Evolutionary conservation across 2,888 invertebrate species (phyloP).

Genomic region (Aplocera efformata): DNA sequence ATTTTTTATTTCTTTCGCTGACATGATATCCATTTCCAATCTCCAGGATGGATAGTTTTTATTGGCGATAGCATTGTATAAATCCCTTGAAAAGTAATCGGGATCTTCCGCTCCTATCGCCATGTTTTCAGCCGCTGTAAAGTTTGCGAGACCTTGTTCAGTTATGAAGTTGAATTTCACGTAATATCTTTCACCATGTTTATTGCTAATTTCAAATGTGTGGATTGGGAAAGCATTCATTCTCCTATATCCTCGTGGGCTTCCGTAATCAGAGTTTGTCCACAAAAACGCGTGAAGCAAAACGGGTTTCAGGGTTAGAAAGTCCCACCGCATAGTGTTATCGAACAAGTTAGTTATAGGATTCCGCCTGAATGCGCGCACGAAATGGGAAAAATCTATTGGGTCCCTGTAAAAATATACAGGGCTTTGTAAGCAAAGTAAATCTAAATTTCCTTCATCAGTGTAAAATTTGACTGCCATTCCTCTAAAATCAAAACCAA

Average conservation of each 20-base stretch:
- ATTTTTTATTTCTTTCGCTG: conserved; percentile 38
- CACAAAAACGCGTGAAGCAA: conserved; percentile 87
- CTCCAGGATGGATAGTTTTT: conserved; percentile 48
- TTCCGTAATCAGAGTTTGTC: conserved; percentile 91
- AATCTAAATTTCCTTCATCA: conserved; percentile 92
- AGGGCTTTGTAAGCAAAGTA: conserved; percentile 91
- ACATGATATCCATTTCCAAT: conserved; percentile 55
- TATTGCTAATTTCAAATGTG: conserved; percentile 92
- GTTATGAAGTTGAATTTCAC: conserved; percentile 95
- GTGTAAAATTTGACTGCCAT: conserved; percentile 95
- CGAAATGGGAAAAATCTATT: conserved; percentile 89
- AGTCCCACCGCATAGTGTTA: conserved; percentile 93
- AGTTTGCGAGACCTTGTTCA: conserved; percentile 89
- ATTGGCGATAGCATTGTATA: conserved; percentile 72
- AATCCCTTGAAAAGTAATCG: conserved; percentile 89
- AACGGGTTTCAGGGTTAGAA: conserved; percentile 89
- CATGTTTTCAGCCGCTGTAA: conserved; percentile 82
- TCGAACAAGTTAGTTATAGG: conserved; percentile 92
- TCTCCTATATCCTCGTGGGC: conserved; percentile 92
- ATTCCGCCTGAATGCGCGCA: conserved; percentile 94
- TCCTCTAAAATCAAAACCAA: conserved; percentile 90
- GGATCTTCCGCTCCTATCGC: conserved; percentile 85
- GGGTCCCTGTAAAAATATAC: conserved; percentile 94
- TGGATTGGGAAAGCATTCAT: conserved; percentile 96
- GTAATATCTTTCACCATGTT: conserved; percentile 83